Percentiles rank a stretch among this genome's conserved stretches.
Conservation (phyloP, 2,797 vertebrate species). For the Rhadinocentrus ornatus region DNA sequence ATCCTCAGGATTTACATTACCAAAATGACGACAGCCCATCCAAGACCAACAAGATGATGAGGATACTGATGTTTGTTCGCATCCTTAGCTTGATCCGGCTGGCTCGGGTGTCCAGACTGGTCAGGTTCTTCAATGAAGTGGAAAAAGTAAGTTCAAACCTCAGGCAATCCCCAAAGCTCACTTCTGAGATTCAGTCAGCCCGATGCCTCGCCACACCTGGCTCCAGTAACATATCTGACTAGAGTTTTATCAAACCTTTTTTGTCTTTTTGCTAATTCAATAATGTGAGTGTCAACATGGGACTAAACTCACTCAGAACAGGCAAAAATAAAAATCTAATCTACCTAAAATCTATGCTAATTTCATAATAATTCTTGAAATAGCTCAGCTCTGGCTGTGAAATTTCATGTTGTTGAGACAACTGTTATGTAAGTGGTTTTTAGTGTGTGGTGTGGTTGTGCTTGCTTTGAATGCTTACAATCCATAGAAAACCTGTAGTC, state of each 20-base stretch:
- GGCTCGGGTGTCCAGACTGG: constrained; percentile 81
- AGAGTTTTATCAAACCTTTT: neutral
- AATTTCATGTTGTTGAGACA: neutral
- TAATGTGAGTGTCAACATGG: neutral
- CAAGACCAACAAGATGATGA: constrained; percentile 83
- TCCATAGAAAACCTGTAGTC: too few relatives aligned
- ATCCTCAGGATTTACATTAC: constrained; percentile 76
- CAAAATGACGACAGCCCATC: constrained; percentile 75
- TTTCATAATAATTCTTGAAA: neutral
- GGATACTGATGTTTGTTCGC: constrained; percentile 85
- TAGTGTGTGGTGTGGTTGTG: neutral
- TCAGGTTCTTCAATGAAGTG: constrained; percentile 85
- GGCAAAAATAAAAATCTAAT: too few relatives aligned
- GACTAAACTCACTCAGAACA: neutral
- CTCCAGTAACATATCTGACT: constrained; percentile 35
- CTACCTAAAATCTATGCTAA: neutral
- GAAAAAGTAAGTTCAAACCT: constrained; percentile 77
- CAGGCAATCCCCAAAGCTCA: constrained; percentile 10
- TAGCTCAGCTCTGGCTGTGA: neutral
- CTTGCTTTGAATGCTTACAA: neutral
- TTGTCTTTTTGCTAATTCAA: neutral
- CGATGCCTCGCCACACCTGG: constrained; percentile 6
- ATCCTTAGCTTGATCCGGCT: constrained; percentile 83
- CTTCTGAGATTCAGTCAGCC: constrained; percentile 41
- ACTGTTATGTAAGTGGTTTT: neutral